Conservation (phyloP, 2,797 vertebrate genomes). For the Pampus argenteus region DNA sequence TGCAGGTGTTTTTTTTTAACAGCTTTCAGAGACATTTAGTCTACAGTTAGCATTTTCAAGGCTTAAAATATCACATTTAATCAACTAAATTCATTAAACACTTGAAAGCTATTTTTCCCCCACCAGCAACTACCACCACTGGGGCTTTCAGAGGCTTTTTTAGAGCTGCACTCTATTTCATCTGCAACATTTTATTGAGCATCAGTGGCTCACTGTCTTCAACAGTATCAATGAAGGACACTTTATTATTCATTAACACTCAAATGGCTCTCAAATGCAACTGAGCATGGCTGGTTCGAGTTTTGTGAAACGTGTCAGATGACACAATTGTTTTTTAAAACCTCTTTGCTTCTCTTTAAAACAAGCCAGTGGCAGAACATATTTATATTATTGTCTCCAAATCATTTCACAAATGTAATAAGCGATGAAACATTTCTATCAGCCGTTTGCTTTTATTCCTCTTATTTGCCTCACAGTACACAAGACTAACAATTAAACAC, state of each 20-base stretch:
- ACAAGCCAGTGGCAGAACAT: background rate
- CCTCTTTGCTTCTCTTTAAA: background rate
- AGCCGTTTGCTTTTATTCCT: background rate
- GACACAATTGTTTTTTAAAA: constrained; percentile 1
- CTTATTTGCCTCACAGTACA: background rate
- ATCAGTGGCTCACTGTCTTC: constrained; percentile 22
- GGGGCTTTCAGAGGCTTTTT: constrained; percentile 33
- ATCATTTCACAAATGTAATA: background rate
- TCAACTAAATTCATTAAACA: constrained; percentile 36
- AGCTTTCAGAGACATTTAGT: constrained; percentile 23
- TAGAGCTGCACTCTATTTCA: constrained; percentile 21
- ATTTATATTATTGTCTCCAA: background rate
- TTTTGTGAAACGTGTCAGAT: constrained; percentile 19
- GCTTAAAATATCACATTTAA: constrained; percentile 26
- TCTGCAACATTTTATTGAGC: constrained; percentile 37
- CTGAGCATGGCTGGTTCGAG: constrained; percentile 11
- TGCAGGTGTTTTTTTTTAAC: constrained; percentile 6
- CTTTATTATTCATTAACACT: constrained; percentile 54
- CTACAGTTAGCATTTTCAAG: background rate
- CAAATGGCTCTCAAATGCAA: constrained; percentile 39
- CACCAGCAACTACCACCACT: background rate
- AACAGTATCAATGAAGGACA: constrained; percentile 21
- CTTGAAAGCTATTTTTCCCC: constrained; percentile 39
- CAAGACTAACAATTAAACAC: background rate
- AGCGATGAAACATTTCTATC: background rate